phyloP scores from a whole-genome alignment of 2,797 vertebrate genomes.

The Clarias pachynema region DNA sequence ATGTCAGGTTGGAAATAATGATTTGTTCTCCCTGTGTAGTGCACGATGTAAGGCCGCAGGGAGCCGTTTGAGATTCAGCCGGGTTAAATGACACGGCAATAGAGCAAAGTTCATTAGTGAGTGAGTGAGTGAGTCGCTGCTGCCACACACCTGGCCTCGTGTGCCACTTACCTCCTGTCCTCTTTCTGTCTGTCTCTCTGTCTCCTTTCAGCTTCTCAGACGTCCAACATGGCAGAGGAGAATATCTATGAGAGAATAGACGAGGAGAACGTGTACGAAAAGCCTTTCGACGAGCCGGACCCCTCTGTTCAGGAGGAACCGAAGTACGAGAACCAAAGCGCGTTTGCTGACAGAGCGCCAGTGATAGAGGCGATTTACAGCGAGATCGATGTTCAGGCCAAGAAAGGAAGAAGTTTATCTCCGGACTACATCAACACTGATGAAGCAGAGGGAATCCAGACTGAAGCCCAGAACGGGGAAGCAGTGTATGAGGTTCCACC shows the following conservation, averaged over 20 bases:
- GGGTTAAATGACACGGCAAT: conserved; percentile 40
- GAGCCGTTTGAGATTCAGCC: conserved; percentile 2
- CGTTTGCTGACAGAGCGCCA: conserved; percentile 13
- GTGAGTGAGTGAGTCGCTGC: conserved; percentile 3
- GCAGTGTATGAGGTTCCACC: not conserved
- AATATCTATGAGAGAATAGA: conserved; percentile 54
- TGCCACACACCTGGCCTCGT: conserved; percentile 54
- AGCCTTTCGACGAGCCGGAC: conserved; percentile 26
- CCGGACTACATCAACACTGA: conserved; percentile 66
- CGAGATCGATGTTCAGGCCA: conserved; percentile 42
- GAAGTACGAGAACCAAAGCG: conserved; percentile 52
- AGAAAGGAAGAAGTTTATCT: conserved; percentile 45
- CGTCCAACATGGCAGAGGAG: conserved; percentile 56
- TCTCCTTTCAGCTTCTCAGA: not conserved
- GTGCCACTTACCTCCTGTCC: conserved; percentile 43
- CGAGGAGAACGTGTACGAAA: conserved; percentile 28
- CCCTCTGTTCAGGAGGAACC: conserved; percentile 38
- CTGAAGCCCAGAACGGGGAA: conserved; percentile 16
- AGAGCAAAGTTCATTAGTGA: conserved; percentile 59
- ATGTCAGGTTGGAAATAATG: not conserved
- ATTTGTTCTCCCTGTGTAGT: not conserved
- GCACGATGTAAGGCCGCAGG: not conserved
- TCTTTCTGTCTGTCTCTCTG: conserved; percentile 15
- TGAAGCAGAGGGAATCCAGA: conserved; percentile 29
- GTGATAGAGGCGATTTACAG: conserved; percentile 57